Conservation (phyloP, 2,888 invertebrate genomes). For the Leptopilina syphax region DNA sequence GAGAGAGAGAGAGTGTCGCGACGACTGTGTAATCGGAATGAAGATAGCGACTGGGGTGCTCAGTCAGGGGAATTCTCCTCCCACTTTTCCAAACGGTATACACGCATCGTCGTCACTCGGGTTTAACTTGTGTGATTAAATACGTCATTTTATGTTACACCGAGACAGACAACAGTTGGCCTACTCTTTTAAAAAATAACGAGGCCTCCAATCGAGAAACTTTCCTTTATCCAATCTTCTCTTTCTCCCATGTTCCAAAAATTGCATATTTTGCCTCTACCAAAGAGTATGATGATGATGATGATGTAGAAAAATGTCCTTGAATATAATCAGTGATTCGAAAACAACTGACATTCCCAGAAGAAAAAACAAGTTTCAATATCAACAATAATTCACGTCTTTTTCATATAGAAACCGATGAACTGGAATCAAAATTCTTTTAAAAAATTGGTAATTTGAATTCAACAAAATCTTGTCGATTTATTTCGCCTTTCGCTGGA, state of each 20-base stretch:
- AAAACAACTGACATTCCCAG: too few relatives aligned
- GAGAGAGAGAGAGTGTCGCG: neutral
- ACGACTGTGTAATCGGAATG: slow-evolving; percentile 46
- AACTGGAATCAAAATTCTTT: too few relatives aligned
- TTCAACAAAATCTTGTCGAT: too few relatives aligned
- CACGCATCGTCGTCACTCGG: slow-evolving; percentile 9
- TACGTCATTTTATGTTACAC: slow-evolving; percentile 12
- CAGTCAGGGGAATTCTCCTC: slow-evolving; percentile 51
- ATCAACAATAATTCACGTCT: too few relatives aligned
- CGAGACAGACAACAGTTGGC: slow-evolving; percentile 16
- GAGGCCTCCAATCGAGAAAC: neutral
- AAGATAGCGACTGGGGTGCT: slow-evolving; percentile 53
- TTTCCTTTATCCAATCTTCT: neutral
- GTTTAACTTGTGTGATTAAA: slow-evolving; percentile 17
- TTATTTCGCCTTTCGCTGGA: too few relatives aligned
- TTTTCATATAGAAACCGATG: too few relatives aligned
- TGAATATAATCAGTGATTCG: too few relatives aligned
- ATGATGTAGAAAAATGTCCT: too few relatives aligned
- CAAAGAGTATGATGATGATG: too few relatives aligned
- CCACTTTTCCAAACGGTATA: slow-evolving; percentile 42
- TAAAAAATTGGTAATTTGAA: too few relatives aligned
- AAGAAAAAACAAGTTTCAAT: too few relatives aligned
- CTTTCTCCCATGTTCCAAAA: neutral
- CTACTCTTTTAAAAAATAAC: neutral
- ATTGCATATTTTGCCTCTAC: neutral